Percentiles rank a stretch among this genome's conserved stretches.
Evolutionary conservation across 2,888 invertebrate genomes (phyloP).

Genomic region (Mechanitis mazaeus): DNA sequence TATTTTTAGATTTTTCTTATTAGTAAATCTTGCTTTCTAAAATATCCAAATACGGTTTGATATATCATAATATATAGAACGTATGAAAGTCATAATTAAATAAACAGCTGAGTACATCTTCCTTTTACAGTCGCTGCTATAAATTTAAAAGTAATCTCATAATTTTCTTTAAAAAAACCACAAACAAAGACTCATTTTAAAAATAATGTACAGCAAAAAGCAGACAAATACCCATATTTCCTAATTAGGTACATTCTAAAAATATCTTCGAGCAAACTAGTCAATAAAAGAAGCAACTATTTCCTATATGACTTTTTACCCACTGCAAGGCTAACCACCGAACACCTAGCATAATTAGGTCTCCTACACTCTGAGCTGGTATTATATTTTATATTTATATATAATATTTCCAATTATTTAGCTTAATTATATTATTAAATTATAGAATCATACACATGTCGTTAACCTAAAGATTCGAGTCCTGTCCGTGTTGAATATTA

Average conservation of each 20-base stretch:
- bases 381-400: background rate
- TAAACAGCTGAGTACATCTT: background rate
- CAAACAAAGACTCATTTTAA: slow-evolving; percentile 7
- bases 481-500: too few species aligned
- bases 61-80: background rate
- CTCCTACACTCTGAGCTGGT: background rate
- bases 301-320: slow-evolving; percentile 33
- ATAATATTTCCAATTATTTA: background rate
- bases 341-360: slow-evolving; percentile 30
- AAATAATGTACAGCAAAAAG: slow-evolving; percentile 2
- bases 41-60: background rate
- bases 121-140: background rate
- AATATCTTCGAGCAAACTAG: slow-evolving; percentile 17
- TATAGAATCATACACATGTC: too few species aligned
- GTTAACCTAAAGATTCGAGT: too few species aligned
- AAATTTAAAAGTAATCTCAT: background rate
- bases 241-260: slow-evolving; percentile 17
- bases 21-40: too few species aligned
- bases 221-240: slow-evolving; percentile 1
- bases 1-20: too few species aligned
- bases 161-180: background rate
- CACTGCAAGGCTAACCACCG: slow-evolving; percentile 35
- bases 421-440: background rate
- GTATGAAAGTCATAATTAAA: slow-evolving; percentile 1
- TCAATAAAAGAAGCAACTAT: slow-evolving; percentile 25